Conservation (phyloP, 1,140 invertebrate genomes). For the Bombus cullumanus region DNA sequence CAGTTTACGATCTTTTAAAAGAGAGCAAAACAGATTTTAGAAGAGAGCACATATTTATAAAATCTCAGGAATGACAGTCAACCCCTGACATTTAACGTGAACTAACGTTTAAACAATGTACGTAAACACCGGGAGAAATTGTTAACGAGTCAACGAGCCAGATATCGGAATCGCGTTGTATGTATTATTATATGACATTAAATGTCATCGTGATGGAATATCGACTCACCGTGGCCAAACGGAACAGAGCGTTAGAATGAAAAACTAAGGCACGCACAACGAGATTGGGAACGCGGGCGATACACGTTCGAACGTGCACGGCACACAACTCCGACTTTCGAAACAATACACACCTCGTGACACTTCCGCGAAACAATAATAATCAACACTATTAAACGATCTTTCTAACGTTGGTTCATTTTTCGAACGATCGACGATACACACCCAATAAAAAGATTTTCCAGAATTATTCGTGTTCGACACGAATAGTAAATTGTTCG, state of each 20-base stretch:
- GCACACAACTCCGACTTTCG: slow-evolving; percentile 40
- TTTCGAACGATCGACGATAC: not conserved
- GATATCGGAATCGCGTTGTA: not conserved
- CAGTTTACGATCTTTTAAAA: not conserved
- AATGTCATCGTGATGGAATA: not conserved
- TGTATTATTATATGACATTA: slow-evolving; percentile 4
- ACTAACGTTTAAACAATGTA: not conserved
- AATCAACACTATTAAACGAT: slow-evolving; percentile 44
- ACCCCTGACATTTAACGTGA: not conserved
- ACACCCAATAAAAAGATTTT: not conserved
- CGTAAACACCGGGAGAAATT: not conserved
- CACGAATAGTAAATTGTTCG: not conserved
- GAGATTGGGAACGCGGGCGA: not conserved
- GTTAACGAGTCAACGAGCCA: slow-evolving; percentile 6
- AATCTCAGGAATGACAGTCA: not conserved
- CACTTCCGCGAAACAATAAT: slow-evolving; percentile 47
- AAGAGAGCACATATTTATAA: not conserved
- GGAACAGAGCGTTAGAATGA: not conserved
- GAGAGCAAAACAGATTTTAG: not conserved
- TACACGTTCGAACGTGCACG: slow-evolving; percentile 31
- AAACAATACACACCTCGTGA: slow-evolving; percentile 53
- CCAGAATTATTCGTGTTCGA: not conserved
- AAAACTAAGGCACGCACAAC: slow-evolving; percentile 14
- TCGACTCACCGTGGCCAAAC: slow-evolving; percentile 20
- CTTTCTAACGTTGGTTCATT: not conserved